These are phyloP conservation scores for Ahaetulla prasina DNA, from an alignment of 2,113 vertebrate species.

Conservation along the genomic window DNA sequence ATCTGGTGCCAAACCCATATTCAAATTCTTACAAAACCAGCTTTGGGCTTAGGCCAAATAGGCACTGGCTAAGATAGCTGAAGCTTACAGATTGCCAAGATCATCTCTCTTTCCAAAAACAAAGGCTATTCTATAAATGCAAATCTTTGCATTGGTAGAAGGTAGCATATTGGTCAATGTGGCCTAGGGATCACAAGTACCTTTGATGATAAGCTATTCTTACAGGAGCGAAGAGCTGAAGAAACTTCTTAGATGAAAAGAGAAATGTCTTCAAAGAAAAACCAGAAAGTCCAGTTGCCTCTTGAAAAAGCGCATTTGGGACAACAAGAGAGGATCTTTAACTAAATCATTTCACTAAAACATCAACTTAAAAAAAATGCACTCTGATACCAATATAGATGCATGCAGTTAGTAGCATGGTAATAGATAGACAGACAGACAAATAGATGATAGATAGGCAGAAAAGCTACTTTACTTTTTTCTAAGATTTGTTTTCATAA, in stretches of 20 bases:
- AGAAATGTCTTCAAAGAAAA: no score
- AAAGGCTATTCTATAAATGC: neutral
- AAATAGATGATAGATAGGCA: neutral
- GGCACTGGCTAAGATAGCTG: neutral
- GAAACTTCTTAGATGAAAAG: no score
- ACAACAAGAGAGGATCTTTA: neutral
- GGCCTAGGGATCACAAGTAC: neutral
- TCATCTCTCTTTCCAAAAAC: neutral
- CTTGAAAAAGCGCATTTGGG: no score
- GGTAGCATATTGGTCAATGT: neutral
- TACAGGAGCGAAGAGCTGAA: neutral
- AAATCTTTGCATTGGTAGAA: neutral
- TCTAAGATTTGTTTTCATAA: neutral
- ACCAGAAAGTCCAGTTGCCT: no score
- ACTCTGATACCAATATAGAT: neutral
- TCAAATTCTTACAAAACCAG: neutral
- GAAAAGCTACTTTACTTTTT: neutral
- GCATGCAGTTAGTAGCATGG: neutral
- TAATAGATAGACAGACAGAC: neutral
- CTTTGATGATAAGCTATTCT: neutral
- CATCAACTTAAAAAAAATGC: neutral
- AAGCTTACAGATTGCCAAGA: neutral
- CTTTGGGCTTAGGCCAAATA: neutral
- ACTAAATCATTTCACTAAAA: neutral
- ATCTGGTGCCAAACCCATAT: neutral